Evolutionary conservation across 2,113 vertebrate species (phyloP), one percentile per base, ranked within the genome.

Genomic region (Beaufortia kweichowensis): DNA sequence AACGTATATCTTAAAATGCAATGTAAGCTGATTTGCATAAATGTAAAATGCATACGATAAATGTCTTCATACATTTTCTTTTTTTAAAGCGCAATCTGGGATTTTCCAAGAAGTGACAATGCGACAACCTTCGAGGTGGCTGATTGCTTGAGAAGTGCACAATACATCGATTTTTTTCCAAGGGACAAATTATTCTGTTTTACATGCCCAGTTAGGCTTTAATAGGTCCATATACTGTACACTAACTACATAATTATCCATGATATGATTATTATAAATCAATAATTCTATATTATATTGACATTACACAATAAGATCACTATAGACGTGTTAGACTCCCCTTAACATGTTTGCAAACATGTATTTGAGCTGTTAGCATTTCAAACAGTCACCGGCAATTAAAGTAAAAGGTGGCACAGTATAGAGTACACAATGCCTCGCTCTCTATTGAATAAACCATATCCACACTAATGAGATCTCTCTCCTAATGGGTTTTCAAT

Each of bases 401-500:
- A 57, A 68, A 46, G 33, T 78, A 55, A 61, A 78, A 73, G 33
- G 24, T 71, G 41, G 53, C 50, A 73, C 55, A 59, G 70, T 73
- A 74, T 53, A 79, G 70, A 63, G 57, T 78, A 53, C 61, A 28
- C 23, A 75, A 65, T 63, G 48, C 68, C 75, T 33, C 50, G 39
- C 24, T 46, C 57, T 62, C 73, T 70, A 65, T 35, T 72, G 53
- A 78, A 79, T 79, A 60, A 60, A 69, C 64, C 71, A 63, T 64
- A 76, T 50, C 17, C 74, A 68, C 48, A 65, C 71, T 76, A 82
- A 82, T 82, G 43, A 82, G 72, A 71, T 70, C 71, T 67, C 46
- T 56, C 21, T 17, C 28, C 75, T 77, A 77, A 77, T 81, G 70
- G 66, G 11, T 79, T 74, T 78, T 50, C 81, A 64, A 64, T 39